These are phyloP conservation scores for Ailurus styani DNA, from an alignment of 2,113 vertebrate species.

Conservation along the genomic window DNA sequence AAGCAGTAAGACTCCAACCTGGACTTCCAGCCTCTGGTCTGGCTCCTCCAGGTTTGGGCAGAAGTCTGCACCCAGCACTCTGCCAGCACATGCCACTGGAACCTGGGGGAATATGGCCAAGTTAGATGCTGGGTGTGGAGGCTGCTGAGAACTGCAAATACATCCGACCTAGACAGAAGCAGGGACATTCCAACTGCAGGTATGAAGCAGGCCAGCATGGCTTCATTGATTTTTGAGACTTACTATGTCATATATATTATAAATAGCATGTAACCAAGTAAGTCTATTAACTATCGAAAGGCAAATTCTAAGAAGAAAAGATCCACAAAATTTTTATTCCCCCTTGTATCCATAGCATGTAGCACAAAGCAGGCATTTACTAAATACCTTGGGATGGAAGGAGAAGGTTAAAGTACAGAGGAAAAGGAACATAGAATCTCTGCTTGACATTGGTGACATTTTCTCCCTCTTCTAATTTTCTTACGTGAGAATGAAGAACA, in stretches of 20 bases:
- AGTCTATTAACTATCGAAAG: neutral
- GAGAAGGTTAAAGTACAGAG: neutral
- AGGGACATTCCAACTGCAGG: neutral
- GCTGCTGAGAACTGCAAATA: constrained; percentile 11
- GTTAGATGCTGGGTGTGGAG: constrained; percentile 60
- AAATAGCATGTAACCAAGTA: neutral
- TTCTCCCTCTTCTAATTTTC: neutral
- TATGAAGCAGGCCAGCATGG: neutral
- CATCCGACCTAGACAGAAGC: neutral
- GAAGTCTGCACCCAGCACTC: constrained; percentile 74
- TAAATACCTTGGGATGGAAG: neutral
- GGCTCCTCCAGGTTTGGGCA: constrained; percentile 76
- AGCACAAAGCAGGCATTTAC: neutral
- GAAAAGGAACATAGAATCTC: neutral
- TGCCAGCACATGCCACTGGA: constrained; percentile 73
- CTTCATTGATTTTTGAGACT: neutral
- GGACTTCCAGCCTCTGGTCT: constrained; percentile 76
- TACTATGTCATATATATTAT: neutral
- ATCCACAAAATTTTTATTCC: neutral
- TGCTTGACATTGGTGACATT: neutral
- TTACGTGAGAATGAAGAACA: neutral
- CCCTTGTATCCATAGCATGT: neutral
- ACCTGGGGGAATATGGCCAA: constrained; percentile 70
- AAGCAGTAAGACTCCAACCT: constrained; percentile 75
- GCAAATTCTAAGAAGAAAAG: constrained; percentile 6